Evolutionary conservation across 2,797 vertebrate species (phyloP).

Genomic region (Antennarius maculatus): DNA sequence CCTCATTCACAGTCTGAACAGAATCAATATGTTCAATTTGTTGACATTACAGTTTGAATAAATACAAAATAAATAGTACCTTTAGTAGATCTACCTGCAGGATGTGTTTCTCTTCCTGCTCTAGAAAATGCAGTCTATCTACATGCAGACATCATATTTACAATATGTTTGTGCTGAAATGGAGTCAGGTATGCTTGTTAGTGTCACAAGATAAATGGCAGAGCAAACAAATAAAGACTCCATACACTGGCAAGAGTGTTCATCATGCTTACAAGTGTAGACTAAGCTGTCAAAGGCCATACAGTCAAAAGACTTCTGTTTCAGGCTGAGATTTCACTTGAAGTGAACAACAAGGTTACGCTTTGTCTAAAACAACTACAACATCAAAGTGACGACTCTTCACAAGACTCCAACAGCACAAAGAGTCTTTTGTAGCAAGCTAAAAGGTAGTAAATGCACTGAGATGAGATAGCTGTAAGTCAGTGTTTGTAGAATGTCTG

Average conservation of each 20-base stretch:
- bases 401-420: conserved; percentile 17
- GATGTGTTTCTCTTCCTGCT: no score
- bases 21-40: no score
- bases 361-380: conserved; percentile 58
- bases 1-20: no score
- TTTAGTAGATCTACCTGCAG: no score
- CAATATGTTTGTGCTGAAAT: conserved; percentile 2
- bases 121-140: not conserved
- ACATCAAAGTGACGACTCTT: conserved; percentile 59
- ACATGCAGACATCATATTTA: not conserved
- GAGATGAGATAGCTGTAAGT: conserved; percentile 17
- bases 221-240: conserved; percentile 23
- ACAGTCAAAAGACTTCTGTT: conserved; percentile 51
- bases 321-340: conserved; percentile 56
- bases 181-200: not conserved
- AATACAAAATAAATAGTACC: no score
- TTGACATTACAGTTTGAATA: no score
- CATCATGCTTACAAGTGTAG: conserved; percentile 52
- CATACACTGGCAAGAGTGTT: conserved; percentile 16
- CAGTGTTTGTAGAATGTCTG: not conserved
- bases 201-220: conserved; percentile 25
- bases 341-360: conserved; percentile 52
- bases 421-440: no score
- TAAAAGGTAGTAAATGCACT: conserved; percentile 19
- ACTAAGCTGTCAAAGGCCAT: conserved; percentile 57